phyloP scores from a whole-genome alignment of 2,888 invertebrate species.

The Hoplodrina blanda region DNA sequence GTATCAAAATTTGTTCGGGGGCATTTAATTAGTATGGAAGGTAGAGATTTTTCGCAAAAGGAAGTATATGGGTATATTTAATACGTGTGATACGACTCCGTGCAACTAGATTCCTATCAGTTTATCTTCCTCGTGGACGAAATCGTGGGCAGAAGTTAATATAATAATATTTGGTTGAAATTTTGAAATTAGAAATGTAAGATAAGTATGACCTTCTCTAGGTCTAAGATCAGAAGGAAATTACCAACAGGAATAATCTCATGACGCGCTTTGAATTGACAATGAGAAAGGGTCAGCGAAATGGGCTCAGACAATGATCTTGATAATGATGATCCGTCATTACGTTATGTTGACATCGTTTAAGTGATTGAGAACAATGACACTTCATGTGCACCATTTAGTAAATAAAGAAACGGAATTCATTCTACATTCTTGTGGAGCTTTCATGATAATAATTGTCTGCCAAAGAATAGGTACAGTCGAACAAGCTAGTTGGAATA shows the following conservation, averaged over 20 bases:
- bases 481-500: too few species aligned
- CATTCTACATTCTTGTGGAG: not conserved
- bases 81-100: too few species aligned
- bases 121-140: too few species aligned
- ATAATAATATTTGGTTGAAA: too few species aligned
- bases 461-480: too few species aligned
- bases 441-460: not conserved
- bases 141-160: too few species aligned
- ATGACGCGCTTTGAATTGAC: conserved; percentile 24
- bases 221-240: conserved; percentile 31
- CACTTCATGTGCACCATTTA: not conserved
- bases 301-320: conserved; percentile 3
- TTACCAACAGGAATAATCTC: conserved; percentile 32
- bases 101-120: too few species aligned
- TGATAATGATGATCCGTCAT: conserved; percentile 15
- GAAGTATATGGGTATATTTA: too few species aligned
- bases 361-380: not conserved
- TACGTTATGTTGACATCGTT: not conserved
- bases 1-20: too few species aligned
- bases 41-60: too few species aligned
- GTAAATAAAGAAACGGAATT: not conserved
- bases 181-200: not conserved
- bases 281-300: conserved; percentile 40
- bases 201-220: not conserved
- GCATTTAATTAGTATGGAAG: conserved; percentile 77